Evolutionary conservation across 1,140 invertebrate species (phyloP), one percentile per base, ranked within the genome.

Genomic region (Hylaeus anthracinus): DNA sequence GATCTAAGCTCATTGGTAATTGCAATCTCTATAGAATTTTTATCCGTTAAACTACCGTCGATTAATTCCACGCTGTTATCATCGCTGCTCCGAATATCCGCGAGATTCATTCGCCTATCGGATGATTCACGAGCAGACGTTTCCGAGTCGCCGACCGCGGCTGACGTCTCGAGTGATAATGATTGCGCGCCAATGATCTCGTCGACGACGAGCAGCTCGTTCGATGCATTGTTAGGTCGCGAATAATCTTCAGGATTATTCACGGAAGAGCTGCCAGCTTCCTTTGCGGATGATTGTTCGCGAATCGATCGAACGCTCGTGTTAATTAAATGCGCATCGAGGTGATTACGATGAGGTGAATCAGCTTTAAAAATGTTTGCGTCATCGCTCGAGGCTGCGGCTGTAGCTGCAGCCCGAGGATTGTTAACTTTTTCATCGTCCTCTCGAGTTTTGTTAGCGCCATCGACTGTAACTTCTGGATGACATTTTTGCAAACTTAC

Each of bases 231-330:
- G 77, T 79, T 79, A 73, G 14, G 4, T 9, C 10, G 26, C 41
- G 72, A 26, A 26, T 26, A 26, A 26, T 63, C 72, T 45, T 61
- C 56, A n/a, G 48, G n/a, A 12, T 39, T n/a, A 39, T 67, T 69
- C 56, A n/a, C 45, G 78, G 48, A 74, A 80, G 78, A 74, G 61
- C 43, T 39, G 48, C 5, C n/a, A 1, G 64, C 55, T 74, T 80
- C 84, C 69, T 79, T 83, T 83, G 53, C 26, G 10, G 61, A 86
- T 60, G 75, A 83, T 72, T 37, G 39, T 14, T 41, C 48, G 37
- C 65, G 41, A 9, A 58, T 63, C 56, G 66, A 60, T 70, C 45
- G 4, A 39, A 73, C 56, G 43, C 2, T 56, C 0, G 51, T 43
- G 43, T 41, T 26, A 1, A 5, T 43, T 43, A 6, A 15, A 10